Base-by-base conservation (phyloP, 2,888 invertebrate species). In the Ischnus inquisitorius region DNA sequence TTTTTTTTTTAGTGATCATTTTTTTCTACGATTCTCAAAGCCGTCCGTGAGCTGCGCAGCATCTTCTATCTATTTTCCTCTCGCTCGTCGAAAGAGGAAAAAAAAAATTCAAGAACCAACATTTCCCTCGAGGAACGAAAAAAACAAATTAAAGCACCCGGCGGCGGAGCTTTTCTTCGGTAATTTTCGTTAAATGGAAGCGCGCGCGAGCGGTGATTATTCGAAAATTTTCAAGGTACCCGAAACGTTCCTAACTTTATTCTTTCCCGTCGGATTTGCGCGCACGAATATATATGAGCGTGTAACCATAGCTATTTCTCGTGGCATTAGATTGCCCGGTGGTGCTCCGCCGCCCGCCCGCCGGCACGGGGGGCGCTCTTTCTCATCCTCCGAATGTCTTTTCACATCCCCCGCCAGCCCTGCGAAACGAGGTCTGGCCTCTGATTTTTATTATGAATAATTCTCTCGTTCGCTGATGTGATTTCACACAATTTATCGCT, bases 391-490 rank as follows among this genome's bases (percentile, higher is more conserved):
- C 6, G 19, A 74, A 77, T 54, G 41, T 60, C 39, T 69, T 68
- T 68, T 39, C 68, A n/a, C n/a, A n/a, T n/a, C 60, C 12, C 60
- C 48, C 16, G 10, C 34, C 10, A 14, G 2, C 69, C 39, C n/a
- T 39, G n/a, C 60, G 77, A 72, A 72, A 76, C 72, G 67, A 67
- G 72, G 77, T 82, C 76, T 72, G 71, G 57, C 60, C 8, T 48
- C 16, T 16, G 19, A 41, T 78, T 74, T 74, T 78, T 77, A 82
- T 78, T 77, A 72, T 82, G 78, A 82, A 82, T 82, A 78, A 82
- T 82, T 82, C 72, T 62, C 72, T 48, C 78, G 72, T 82, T 41
- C 51, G 34, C 67, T 68, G 68, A 51, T 78, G 78, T 78, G 62
- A 62, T 82, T 78, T 82, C 60, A n/a, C 28, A 60, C 60, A 82